Percentiles rank a stretch among this genome's conserved stretches.
Evolutionary conservation across 1,140 invertebrate genomes (phyloP).

Genomic region (Temnothorax nylanderi): DNA sequence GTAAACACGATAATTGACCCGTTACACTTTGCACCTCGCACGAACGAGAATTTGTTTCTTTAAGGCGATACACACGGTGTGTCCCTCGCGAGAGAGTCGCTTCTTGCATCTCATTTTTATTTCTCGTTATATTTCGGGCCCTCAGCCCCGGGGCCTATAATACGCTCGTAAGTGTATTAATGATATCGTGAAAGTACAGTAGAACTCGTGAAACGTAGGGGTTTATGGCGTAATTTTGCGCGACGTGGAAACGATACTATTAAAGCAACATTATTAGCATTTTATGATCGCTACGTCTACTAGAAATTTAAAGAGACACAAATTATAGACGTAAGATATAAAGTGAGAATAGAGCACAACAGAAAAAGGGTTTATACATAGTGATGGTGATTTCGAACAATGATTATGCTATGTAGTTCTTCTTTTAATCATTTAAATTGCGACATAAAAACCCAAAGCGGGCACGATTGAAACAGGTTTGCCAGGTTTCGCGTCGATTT

Average conservation of each 20-base stretch:
- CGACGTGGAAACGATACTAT: not conserved
- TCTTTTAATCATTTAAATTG: conserved; percentile 14
- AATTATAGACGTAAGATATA: not conserved
- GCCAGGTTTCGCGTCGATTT: conserved; percentile 38
- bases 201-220: not conserved
- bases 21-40: conserved; percentile 63
- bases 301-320: conserved; percentile 8
- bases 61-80: not conserved
- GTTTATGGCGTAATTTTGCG: not conserved
- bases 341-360: conserved; percentile 21
- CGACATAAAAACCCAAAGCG: conserved; percentile 8
- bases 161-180: not conserved
- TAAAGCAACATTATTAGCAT: conserved; percentile 12
- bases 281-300: conserved; percentile 11
- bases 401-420: not conserved
- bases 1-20: conserved; percentile 73
- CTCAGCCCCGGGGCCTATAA: not conserved
- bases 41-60: conserved; percentile 50
- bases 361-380: not conserved
- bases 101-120: not conserved
- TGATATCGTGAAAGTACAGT: conserved; percentile 23
- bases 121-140: not conserved
- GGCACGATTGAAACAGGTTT: conserved; percentile 60
- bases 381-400: not conserved
- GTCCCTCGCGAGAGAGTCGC: not conserved